Evolutionary conservation across 92 coral and sea anemone species (phyloP).

Genomic region (Phenganax stokvisi): DNA sequence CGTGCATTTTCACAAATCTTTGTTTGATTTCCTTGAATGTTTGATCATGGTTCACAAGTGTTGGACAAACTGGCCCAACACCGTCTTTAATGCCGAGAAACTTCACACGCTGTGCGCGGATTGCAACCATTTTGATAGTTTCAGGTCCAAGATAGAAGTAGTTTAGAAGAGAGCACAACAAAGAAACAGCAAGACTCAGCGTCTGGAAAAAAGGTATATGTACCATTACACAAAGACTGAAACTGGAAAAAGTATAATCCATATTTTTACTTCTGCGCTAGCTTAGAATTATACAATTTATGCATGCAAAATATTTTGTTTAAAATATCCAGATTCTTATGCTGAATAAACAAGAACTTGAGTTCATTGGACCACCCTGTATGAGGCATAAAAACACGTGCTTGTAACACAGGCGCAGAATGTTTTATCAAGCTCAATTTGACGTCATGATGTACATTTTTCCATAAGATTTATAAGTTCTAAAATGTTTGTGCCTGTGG

Average conservation of each 20-base stretch:
- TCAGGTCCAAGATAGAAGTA: slow-evolving; percentile 30
- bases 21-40: slow-evolving; percentile 19
- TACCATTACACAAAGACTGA: neutral
- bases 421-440: too few species aligned
- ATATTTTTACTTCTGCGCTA: too few species aligned
- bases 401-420: too few species aligned
- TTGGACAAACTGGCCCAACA: slow-evolving; percentile 29
- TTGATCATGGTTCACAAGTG: slow-evolving; percentile 25
- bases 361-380: too few species aligned
- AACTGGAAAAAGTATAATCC: neutral
- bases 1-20: slow-evolving; percentile 19
- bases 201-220: neutral
- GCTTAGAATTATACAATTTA: too few species aligned
- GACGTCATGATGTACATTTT: too few species aligned
- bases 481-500: too few species aligned
- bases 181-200: slow-evolving; percentile 20
- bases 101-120: slow-evolving; percentile 34
- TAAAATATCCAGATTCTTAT: too few species aligned
- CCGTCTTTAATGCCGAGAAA: slow-evolving; percentile 35
- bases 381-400: too few species aligned
- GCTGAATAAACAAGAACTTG: too few species aligned
- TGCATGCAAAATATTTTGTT: too few species aligned
- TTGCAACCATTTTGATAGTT: slow-evolving; percentile 18
- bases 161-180: slow-evolving; percentile 22
- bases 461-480: too few species aligned